Evolutionary conservation across 2,797 vertebrate genomes (phyloP).

Genomic region (Limnodromus scolopaceus): DNA sequence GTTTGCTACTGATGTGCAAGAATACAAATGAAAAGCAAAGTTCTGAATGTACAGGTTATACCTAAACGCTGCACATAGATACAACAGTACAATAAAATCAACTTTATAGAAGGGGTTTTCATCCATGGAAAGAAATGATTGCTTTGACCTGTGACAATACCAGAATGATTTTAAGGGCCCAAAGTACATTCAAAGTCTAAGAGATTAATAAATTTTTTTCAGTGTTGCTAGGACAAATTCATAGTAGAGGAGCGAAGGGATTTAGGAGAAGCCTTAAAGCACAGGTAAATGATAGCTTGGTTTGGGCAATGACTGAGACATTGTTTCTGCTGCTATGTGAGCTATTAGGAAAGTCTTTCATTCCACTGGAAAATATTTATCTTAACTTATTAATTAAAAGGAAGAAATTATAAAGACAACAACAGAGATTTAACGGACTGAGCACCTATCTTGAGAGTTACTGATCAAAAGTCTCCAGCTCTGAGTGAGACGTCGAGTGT

Average conservation of each 20-base stretch:
- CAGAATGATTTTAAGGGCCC: background rate
- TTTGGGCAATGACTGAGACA: background rate
- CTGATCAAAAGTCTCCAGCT: background rate
- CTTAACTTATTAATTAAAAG: background rate
- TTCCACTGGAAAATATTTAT: background rate
- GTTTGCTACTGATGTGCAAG: slow-evolving; percentile 12
- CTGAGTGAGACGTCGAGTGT: background rate
- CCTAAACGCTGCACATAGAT: background rate
- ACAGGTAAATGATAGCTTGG: background rate
- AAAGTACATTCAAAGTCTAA: background rate
- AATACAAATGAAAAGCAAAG: slow-evolving; percentile 21
- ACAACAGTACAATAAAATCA: background rate
- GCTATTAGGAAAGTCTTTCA: background rate
- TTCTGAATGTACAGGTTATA: background rate
- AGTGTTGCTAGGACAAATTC: background rate
- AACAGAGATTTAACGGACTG: background rate
- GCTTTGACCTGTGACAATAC: background rate
- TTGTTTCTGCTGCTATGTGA: background rate
- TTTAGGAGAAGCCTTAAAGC: background rate
- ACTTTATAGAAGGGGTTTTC: background rate
- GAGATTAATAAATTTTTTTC: background rate
- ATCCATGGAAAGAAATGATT: background rate
- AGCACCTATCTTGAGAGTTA: background rate
- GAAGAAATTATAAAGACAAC: background rate
- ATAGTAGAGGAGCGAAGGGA: background rate